Evolutionary conservation across 2,888 invertebrate species (phyloP), one percentile per base, ranked within the genome.

Genomic region (Drosophila limbata): DNA sequence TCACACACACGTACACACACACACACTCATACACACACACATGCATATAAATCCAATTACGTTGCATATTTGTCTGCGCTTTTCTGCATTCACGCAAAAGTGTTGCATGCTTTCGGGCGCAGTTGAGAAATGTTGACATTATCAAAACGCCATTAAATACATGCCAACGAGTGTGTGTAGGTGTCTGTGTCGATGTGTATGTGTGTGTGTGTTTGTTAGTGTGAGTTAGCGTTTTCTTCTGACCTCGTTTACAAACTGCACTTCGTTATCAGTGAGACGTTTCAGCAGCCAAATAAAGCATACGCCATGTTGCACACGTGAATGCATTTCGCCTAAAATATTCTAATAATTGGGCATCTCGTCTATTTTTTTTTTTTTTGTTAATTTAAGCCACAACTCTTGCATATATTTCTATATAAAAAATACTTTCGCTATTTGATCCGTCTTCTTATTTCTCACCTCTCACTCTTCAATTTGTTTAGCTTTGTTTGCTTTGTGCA

Each of bases 31-130:
- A n/a, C 37, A n/a, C 40, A 37, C 37, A 31, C 33, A 53, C 39
- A 53, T 19, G 51, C 44, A 71, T 51, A 73, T 60, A 68, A 74
- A 77, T 77, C 74, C 74, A 77, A 77, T 78, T 78, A 74, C 64
- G 78, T 56, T 67, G 70, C 68, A 71, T 77, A 70, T 73, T 73
- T 76, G 71, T 60, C 73, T 64, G 64, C 63, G 72, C 63, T 39
- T 59, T 53, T 63, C 66, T 60, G 64, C 77, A 69, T 65, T 56
- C 72, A 55, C 69, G 57, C 55, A 70, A 65, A 68, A 66, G 51
- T 75, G 79, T 75, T 57, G 79, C 77, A 61, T 60, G 63, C 63
- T 66, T 79, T 71, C 47, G 64, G 71, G 72, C 64, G 72, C 71
- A 62, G 64, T 59, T 42, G 67, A 60, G 52, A 68, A 68, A 65